These are phyloP conservation scores for Drosophila sp. DNA, from an alignment of 1,140 invertebrate species.

Conservation along the genomic window DNA sequence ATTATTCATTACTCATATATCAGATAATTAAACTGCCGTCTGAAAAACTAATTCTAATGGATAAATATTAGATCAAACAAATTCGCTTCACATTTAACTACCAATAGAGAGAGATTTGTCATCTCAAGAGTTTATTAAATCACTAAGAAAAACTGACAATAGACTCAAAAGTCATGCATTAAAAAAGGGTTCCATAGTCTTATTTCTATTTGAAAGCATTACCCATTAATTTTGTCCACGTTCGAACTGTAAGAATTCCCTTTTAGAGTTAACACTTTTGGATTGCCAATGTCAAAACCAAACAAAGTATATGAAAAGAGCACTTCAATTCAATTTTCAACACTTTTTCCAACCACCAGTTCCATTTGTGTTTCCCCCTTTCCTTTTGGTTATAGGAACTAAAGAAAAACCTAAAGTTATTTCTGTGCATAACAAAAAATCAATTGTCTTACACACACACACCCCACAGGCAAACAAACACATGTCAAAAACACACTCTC, in stretches of 20 bases:
- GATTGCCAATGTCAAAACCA: constrained; percentile 63
- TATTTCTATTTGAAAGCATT: neutral
- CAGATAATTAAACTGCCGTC: no score
- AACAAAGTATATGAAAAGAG: constrained; percentile 17
- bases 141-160: no score
- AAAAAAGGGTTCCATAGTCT: neutral
- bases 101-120: no score
- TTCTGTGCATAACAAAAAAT: constrained; percentile 67
- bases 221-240: neutral
- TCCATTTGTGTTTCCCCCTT: constrained; percentile 26
- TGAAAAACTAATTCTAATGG: no score
- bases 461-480: constrained; percentile 50
- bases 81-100: no score
- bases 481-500: constrained; percentile 61
- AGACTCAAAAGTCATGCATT: neutral
- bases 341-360: constrained; percentile 50
- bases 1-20: no score
- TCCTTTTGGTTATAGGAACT: neutral
- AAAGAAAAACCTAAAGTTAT: constrained; percentile 50
- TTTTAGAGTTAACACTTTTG: constrained; percentile 23
- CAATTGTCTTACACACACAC: constrained; percentile 60
- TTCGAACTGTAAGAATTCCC: neutral
- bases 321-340: constrained; percentile 62
- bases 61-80: no score
- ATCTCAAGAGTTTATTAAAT: no score